Evolutionary conservation across 2,888 invertebrate genomes (phyloP).

Genomic region (Rhingia rostrata): DNA sequence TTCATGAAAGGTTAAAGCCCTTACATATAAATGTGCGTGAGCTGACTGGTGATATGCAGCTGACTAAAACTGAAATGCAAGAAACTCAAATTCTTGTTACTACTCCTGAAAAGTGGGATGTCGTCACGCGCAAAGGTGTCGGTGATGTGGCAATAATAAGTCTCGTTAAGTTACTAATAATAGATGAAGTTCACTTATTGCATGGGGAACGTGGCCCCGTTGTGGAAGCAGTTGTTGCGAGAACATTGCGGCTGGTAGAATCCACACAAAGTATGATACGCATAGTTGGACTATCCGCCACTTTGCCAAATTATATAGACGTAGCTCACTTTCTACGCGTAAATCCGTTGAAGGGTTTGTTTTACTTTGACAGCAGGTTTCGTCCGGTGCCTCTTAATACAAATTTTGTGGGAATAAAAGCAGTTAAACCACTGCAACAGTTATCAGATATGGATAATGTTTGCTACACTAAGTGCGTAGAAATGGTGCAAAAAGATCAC

Average conservation of each 20-base stretch:
- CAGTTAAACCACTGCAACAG: conserved; percentile 85
- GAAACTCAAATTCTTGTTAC: conserved; percentile 99
- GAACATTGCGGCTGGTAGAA: conserved; percentile 96
- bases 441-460: conserved; percentile 93
- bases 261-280: conserved; percentile 97
- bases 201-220: conserved; percentile 99
- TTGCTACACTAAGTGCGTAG: conserved; percentile 95
- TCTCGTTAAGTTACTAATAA: conserved; percentile 95
- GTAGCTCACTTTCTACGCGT: conserved; percentile 97
- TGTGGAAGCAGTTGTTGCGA: conserved; percentile 97
- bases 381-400: conserved; percentile 97
- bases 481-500: conserved; percentile 94
- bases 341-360: conserved; percentile 94
- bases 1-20: conserved; percentile 90
- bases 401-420: conserved; percentile 94
- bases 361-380: conserved; percentile 96
- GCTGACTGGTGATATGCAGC: conserved; percentile 98
- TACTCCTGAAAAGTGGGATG: conserved; percentile 99
- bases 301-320: conserved; percentile 98
- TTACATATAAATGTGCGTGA: conserved; percentile 94
- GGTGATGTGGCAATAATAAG: conserved; percentile 95
- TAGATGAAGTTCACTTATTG: conserved; percentile 98
- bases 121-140: conserved; percentile 97
- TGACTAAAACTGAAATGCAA: conserved; percentile 96
- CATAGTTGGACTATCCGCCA: conserved; percentile 98